Percentiles rank a stretch among this genome's conserved stretches.
phyloP scores from a whole-genome alignment of 2,113 vertebrate species.

The Nycticryphes semicollaris region DNA sequence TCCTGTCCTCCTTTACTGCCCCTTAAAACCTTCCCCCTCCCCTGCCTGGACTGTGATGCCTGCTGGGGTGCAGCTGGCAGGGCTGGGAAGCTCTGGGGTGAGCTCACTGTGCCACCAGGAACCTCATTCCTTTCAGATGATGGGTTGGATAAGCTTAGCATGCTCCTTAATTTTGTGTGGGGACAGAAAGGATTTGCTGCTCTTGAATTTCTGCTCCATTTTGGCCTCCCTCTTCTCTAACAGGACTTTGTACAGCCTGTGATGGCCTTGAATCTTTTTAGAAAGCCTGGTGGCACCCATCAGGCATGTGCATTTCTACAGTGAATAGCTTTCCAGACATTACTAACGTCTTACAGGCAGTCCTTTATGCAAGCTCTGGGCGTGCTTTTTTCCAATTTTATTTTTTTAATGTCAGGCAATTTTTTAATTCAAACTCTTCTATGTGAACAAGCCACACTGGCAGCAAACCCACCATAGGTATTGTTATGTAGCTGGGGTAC shows the following conservation, averaged over 20 bases:
- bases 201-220: slow-evolving; percentile 18
- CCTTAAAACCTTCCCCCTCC: not conserved
- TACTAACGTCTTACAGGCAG: not conserved
- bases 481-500: not conserved
- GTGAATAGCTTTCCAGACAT: not conserved
- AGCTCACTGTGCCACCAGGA: not conserved
- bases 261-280: fast-evolving
- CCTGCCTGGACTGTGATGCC: not conserved
- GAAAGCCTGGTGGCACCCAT: not conserved
- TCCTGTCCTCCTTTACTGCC: not conserved
- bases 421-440: not conserved
- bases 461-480: not conserved
- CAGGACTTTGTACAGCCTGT: not conserved
- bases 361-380: not conserved
- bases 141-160: not conserved
- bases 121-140: slow-evolving; percentile 37
- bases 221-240: not conserved
- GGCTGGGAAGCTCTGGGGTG: not conserved
- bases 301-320: not conserved
- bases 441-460: not conserved
- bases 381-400: not conserved
- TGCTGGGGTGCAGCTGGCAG: not conserved
- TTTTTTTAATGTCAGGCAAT: not conserved
- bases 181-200: not conserved
- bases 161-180: not conserved